Evolutionary conservation across 2,888 invertebrate genomes (phyloP), one percentile per base, ranked within the genome.

Genomic region (Stenchaetothrips biformis): DNA sequence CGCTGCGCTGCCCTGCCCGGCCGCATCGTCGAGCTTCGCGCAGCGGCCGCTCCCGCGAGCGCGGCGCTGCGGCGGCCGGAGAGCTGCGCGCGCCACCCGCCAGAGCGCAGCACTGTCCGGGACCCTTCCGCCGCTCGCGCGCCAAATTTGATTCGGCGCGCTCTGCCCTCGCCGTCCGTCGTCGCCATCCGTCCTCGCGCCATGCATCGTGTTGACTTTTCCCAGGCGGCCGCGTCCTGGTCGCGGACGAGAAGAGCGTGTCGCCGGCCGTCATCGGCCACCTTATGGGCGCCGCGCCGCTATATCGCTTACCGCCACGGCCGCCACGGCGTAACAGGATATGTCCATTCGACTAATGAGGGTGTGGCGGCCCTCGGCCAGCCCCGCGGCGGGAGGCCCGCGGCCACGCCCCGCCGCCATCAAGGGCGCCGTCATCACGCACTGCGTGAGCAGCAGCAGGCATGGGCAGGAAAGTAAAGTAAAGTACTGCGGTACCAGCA

Each of bases 71-170:
- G 67, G n/a, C 67, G 67, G 53, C 67, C n/a, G 67, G 21, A 25
- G 67, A 7, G 67, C 21, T 74, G 67, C 21, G 21, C 25, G 21
- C 67, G 25, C 67, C 67, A 21, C 67, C 67, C 67, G 67, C 7
- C 67, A 74, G 67, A 74, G 67, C 25, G 67, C 67, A 74, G 67
- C 67, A 74, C 67, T 11, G 67, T 7, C 21, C 67, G 67, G n/a
- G 21, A 6, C 7, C 67, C 25, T 2, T 2, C 67, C 67, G 67
- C 37, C 2, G 37, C 37, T 37, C 4, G 37, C 37, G 37, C 37
- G 37, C 37, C 37, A 59, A 59, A 59, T 59, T 13, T 18, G 59
- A 13, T 59, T 59, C 16, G 59, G 21, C 11, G 67, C 67, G n/a
- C n/a, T n/a, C n/a, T 25, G 67, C 67, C 37, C 4, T 37, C 37